Conservation (phyloP, 1,140 invertebrate species). For the Drosophila melanogaster region Release_6_plus_ISO1_MT NC_004354.4:197501-198000, state of each 20-base stretch:
- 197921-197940: conserved; percentile 95
- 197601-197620: conserved; percentile 95
- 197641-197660: conserved; percentile 94
- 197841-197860: conserved; percentile 97
- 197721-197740: conserved; percentile 98
- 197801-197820: conserved; percentile 98
- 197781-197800: conserved; percentile 98
- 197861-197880: conserved; percentile 97
- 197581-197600: conserved; percentile 96
- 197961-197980: conserved; percentile 98
- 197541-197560: conserved; percentile 95
- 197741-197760: conserved; percentile 97
- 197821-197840: conserved; percentile 99
- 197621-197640: conserved; percentile 97
- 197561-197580: conserved; percentile 97
- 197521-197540: conserved; percentile 98
- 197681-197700: not conserved
- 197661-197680: too few species aligned
- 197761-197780: conserved; percentile 98
- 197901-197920: conserved; percentile 95
- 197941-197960: conserved; percentile 96
- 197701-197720: conserved; percentile 90
- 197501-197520: conserved; percentile 95
- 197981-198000: conserved; percentile 92
- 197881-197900: conserved; percentile 96